A percentile compares a stretch with the other conserved stretches of the same genome.
Evolutionary conservation across 1,140 invertebrate genomes (phyloP).

Genomic region (Pararge aegeria): DNA sequence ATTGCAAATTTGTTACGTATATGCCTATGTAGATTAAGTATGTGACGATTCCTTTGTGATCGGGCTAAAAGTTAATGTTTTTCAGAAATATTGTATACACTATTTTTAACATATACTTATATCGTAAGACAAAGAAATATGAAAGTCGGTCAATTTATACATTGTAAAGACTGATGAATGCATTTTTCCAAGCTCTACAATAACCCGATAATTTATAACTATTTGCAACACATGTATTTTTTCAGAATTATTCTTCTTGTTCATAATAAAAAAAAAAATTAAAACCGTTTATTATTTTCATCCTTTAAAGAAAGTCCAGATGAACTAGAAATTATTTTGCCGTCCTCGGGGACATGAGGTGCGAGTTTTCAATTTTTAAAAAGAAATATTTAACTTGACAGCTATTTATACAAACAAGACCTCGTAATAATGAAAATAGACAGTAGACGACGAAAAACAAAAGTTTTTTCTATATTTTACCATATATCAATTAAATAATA

Average conservation of each 20-base stretch:
- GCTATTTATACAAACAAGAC: too few relatives aligned
- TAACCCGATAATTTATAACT: slow-evolving; percentile 44
- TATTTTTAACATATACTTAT: slow-evolving; percentile 18
- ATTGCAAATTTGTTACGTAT: not conserved
- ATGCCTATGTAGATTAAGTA: not conserved
- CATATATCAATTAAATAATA: too few relatives aligned
- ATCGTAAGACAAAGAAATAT: slow-evolving; percentile 21
- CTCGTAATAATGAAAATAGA: too few relatives aligned
- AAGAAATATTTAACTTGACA: too few relatives aligned
- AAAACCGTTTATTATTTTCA: slow-evolving; percentile 6
- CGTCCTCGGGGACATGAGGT: not conserved
- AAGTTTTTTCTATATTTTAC: too few relatives aligned
- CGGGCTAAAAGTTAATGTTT: slow-evolving; percentile 9
- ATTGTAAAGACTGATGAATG: slow-evolving; percentile 56
- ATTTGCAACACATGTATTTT: slow-evolving; percentile 58
- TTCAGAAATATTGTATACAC: slow-evolving; percentile 20
- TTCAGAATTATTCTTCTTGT: slow-evolving; percentile 61
- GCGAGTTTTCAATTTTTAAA: too few relatives aligned
- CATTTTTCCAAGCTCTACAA: slow-evolving; percentile 45
- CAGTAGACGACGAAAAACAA: too few relatives aligned
- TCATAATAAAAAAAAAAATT: slow-evolving; percentile 53
- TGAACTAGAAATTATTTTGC: not conserved
- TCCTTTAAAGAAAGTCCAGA: not conserved
- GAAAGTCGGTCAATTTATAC: slow-evolving; percentile 60
- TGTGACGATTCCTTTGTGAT: slow-evolving; percentile 13